A percentile compares a stretch with the other conserved stretches of the same genome.
Conservation (phyloP, 1,140 invertebrate genomes). For the Drosophila bifasciata region DNA sequence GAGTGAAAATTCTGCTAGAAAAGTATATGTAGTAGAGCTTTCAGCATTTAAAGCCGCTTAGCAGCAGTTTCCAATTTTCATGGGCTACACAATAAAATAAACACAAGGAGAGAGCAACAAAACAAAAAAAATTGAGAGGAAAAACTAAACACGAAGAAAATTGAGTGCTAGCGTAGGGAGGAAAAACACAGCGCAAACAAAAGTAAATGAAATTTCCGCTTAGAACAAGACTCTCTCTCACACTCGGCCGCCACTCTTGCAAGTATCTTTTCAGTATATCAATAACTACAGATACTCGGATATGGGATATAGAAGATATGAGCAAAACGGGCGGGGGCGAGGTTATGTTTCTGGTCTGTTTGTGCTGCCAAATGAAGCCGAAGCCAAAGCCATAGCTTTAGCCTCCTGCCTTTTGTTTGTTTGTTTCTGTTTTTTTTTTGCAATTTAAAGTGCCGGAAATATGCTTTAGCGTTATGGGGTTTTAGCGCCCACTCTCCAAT, state of each 20-base stretch:
- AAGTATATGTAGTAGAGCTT: slow-evolving; percentile 25
- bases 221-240: slow-evolving; percentile 12
- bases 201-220: slow-evolving; percentile 79
- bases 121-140: slow-evolving; percentile 1
- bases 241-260: background rate
- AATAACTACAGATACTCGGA: slow-evolving; percentile 31
- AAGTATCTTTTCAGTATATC: slow-evolving; percentile 37
- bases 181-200: slow-evolving; percentile 62
- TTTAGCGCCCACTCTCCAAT: slow-evolving; percentile 14
- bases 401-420: slow-evolving; percentile 17
- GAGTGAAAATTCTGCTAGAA: slow-evolving; percentile 16
- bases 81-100: slow-evolving; percentile 42
- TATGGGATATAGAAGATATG: slow-evolving; percentile 9
- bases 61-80: slow-evolving; percentile 31
- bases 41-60: slow-evolving; percentile 50
- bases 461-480: slow-evolving; percentile 65
- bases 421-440: slow-evolving; percentile 46
- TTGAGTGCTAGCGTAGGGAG: slow-evolving; percentile 49
- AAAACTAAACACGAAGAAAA: slow-evolving; percentile 50
- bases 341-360: background rate
- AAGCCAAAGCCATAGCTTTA: background rate
- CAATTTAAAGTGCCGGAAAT: slow-evolving; percentile 80
- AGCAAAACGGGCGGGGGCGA: background rate
- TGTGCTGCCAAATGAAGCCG: slow-evolving; percentile 15
- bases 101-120: background rate